Base-by-base conservation (phyloP, 2,797 vertebrate species). In the Platyrinchus mystaceus region DNA sequence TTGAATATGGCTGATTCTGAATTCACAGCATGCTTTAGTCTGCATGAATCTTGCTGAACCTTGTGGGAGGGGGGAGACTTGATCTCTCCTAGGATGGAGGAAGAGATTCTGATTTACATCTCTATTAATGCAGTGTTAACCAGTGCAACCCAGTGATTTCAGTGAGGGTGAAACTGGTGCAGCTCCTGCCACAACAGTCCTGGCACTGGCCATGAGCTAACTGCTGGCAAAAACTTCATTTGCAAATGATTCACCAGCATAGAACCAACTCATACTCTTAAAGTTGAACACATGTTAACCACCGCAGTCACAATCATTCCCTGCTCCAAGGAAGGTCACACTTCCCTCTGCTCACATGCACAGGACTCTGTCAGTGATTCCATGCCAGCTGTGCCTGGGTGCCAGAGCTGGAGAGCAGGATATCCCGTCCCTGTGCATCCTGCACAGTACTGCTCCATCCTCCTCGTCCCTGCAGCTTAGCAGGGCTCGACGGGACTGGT, bases 1-100 rank as follows among this genome's bases (percentile, higher is more conserved):
- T 66, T 82, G 62, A 88, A 74, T 56, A 66, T 24, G 58, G 16
- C 43, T 87, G 53, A 15, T 62, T 88, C 73, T 75, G 84, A 79
- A 80, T 68, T 68, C 46, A 59, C 26, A 68, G 2, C 0, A 1
- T 58, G 27, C n/a, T 32, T 76, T 63, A 41, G 20, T 56, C 36
- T 74, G 39, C 27, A 58, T 52, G 78, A 62, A 87, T 84, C n/a
- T 66, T 36, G 39, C 6, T 62, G 49, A 87, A 80, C 14, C 20
- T 63, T 1, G 0, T 50, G 52, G 55, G 26, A 59, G 20, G 20
- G 17, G 23, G 8, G 68, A 73, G 81, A 71, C 17, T 76, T 63
- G 32, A 37, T 86, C 36, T 41, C 79, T 60, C 27, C 63, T 68
- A 60, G 37, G 19, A 60, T 30, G 16, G 22, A 76, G 46, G 27